Base-by-base conservation (phyloP, 2,888 invertebrate species). In the Pristionchus arcanus region DNA sequence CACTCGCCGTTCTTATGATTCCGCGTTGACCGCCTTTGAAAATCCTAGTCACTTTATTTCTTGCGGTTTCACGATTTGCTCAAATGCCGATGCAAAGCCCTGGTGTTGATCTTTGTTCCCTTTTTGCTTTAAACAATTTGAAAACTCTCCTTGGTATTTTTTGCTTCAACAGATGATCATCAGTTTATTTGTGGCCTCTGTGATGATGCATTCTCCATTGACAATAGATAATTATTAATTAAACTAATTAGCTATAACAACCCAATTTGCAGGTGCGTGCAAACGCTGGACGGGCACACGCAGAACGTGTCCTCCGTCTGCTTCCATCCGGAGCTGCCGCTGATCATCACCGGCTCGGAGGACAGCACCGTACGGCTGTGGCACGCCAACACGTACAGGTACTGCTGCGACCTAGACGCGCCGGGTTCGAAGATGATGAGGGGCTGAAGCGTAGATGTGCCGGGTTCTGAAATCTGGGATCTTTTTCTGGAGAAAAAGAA, bases 261-360 rank as follows among this genome's bases (percentile, higher is more conserved):
- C 15, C 25, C 63, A 13, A 63, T 13, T 74, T 88, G 53, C 89
- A 84, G 83, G 16, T 99, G 99, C 95, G 99, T 99, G 0, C 99
- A 99, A 95, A 99, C 99, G 0, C 96, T 99, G 91, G 98, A 99
- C 96, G 97, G 99, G 0, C 99, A 99, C 96, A 97, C 98, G 0
- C 98, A 98, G 95, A 99, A 99, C 95, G 98, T 99, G 89, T 96
- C 96, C 0, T 96, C 96, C 92, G 99, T 99, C 1, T 97, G 97
- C 90, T 99, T 99, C 96, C 99, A 99, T 96, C 99, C 99, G 0
- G 99, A 99, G 95, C 96, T 99, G 91, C 99, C 99, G 0, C 97
- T 99, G 92, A 97, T 99, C 90, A 96, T 99, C 92, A 98, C 98
- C 0, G 99, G 95, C 74, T 93, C 93, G 2, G 99, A 99, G 96